phyloP scores from a whole-genome alignment of 2,113 vertebrate genomes.

The Tringa solitaria region DNA sequence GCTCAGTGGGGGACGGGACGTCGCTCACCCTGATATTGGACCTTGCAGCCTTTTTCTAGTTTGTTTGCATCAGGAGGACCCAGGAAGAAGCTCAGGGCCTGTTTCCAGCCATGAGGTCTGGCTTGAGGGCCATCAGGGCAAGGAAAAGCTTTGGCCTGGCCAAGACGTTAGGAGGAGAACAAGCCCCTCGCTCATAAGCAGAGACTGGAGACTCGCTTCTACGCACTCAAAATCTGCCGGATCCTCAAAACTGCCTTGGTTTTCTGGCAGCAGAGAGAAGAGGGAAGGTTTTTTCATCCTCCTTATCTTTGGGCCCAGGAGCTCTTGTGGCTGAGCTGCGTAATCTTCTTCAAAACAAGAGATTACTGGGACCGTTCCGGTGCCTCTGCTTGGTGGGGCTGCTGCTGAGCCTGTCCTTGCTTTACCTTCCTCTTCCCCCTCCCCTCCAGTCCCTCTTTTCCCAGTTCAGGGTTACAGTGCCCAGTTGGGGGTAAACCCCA shows the following conservation, averaged over 20 bases:
- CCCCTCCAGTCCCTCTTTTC: not conserved
- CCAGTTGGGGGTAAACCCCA: fast-evolving
- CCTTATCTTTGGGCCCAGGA: not conserved
- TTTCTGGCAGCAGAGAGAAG: not conserved
- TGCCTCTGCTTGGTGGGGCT: not conserved
- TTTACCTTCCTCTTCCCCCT: not conserved
- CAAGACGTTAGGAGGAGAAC: not conserved
- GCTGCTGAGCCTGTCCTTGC: not conserved
- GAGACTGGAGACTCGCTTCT: not conserved
- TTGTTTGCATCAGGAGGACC: not conserved
- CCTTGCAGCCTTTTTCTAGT: not conserved
- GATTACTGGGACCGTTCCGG: not conserved
- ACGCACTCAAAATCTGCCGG: not conserved
- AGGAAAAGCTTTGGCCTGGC: not conserved
- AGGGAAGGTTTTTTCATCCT: not conserved
- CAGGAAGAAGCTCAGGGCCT: not conserved
- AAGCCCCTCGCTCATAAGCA: not conserved
- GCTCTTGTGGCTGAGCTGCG: not conserved
- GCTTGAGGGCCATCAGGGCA: not conserved
- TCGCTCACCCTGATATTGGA: fast-evolving
- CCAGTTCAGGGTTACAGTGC: not conserved
- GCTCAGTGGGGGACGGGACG: not conserved
- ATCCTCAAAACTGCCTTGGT: not conserved
- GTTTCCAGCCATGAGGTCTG: not conserved
- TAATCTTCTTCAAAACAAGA: slow-evolving; percentile 4